A percentile compares a stretch with the other conserved stretches of the same genome.
These are phyloP conservation scores for Rhynchotus rufescens DNA, from an alignment of 2,797 vertebrate species.

Conservation along the genomic window DNA sequence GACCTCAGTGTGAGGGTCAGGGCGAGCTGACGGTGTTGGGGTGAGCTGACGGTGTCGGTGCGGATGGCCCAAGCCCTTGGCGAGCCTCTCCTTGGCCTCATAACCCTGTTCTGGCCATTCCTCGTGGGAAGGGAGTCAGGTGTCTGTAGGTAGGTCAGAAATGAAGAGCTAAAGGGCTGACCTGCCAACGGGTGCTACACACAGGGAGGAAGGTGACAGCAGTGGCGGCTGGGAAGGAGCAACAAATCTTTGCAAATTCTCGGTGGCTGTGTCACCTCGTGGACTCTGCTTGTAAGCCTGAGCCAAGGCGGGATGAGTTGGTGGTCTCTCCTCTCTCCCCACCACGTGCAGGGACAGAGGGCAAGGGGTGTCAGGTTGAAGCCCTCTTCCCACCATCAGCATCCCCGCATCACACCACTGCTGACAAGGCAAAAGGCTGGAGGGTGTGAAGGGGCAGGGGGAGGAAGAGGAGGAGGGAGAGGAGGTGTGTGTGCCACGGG, in stretches of 20 bases:
- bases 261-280: not conserved
- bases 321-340: not conserved
- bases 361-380: not conserved
- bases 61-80: not conserved
- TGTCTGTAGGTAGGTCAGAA: not conserved
- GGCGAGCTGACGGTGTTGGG: not conserved
- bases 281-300: not conserved
- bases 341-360: not conserved
- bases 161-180: not conserved
- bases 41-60: not conserved
- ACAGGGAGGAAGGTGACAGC: not conserved
- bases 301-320: not conserved
- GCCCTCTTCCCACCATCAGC: not conserved
- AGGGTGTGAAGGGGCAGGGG: not conserved
- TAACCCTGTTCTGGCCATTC: not conserved
- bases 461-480: slow-evolving; percentile 16
- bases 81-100: not conserved
- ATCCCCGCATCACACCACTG: not conserved
- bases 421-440: not conserved
- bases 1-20: not conserved
- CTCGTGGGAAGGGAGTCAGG: not conserved
- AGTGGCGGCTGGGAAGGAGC: not conserved
- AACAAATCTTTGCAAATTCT: not conserved
- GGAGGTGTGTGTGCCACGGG: not conserved
- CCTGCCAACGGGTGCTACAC: not conserved